These are phyloP conservation scores for Dendrolimus kikuchii DNA, from an alignment of 1,140 invertebrate genomes.

Conservation along the genomic window DNA sequence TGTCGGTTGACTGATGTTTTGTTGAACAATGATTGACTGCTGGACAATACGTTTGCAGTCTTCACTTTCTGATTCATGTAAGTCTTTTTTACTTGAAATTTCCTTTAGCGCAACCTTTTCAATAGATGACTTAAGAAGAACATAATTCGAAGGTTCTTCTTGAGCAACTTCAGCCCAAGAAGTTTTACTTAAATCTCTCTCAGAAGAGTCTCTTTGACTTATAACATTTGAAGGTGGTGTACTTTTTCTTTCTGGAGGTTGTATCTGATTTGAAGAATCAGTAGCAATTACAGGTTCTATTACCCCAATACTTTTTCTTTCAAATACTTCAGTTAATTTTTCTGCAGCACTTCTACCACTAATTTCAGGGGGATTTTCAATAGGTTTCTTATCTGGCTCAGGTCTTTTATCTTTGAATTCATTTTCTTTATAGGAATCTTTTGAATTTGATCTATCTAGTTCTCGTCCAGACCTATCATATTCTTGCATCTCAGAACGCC, in stretches of 20 bases:
- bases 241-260: constrained; percentile 29
- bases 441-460: constrained; percentile 63
- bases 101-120: constrained; percentile 37
- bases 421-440: constrained; percentile 62
- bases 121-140: constrained; percentile 20
- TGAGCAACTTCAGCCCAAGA: constrained; percentile 60
- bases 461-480: constrained; percentile 58
- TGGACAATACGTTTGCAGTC: constrained; percentile 13
- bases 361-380: constrained; percentile 43
- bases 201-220: constrained; percentile 39
- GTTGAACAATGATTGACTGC: constrained; percentile 12
- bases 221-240: constrained; percentile 35
- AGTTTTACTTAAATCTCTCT: constrained; percentile 56
- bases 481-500: constrained; percentile 67
- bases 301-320: constrained; percentile 60
- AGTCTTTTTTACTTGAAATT: constrained; percentile 29
- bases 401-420: constrained; percentile 57
- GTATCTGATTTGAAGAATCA: constrained; percentile 26
- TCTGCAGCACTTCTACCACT: constrained; percentile 59
- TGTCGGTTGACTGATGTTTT: constrained; percentile 21
- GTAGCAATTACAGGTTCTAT: constrained; percentile 44
- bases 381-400: constrained; percentile 56
- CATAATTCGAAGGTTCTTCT: constrained; percentile 38
- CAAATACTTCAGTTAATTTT: constrained; percentile 65
- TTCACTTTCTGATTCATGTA: constrained; percentile 26